A percentile compares a stretch with the other conserved stretches of the same genome.
Conservation (phyloP, 2,888 invertebrate species). For the Acronicta aceris region DNA sequence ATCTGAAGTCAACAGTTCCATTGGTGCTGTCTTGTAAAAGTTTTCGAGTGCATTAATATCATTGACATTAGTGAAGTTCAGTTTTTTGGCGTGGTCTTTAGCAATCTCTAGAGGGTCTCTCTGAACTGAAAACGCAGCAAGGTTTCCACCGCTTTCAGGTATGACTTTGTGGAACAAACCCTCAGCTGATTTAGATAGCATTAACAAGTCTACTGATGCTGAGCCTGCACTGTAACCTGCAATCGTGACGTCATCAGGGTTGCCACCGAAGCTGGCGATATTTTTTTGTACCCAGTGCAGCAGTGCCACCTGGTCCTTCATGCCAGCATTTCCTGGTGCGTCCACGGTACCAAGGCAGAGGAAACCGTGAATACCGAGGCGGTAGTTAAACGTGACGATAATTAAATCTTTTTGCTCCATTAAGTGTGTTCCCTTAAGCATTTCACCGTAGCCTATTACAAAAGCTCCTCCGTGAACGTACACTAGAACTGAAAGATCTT, state of each 20-base stretch:
- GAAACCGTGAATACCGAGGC: conserved; percentile 61
- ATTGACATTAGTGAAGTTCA: conserved; percentile 59
- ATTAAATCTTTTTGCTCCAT: conserved; percentile 54
- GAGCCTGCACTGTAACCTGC: conserved; percentile 65
- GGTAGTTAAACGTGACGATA: conserved; percentile 61
- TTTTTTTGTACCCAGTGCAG: conserved; percentile 67
- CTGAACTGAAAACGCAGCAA: conserved; percentile 57
- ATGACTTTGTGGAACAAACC: conserved; percentile 67
- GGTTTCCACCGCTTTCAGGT: conserved; percentile 64
- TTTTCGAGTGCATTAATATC: conserved; percentile 65
- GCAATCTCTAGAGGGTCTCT: conserved; percentile 66
- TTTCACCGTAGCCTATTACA: conserved; percentile 49
- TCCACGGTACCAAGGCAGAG: conserved; percentile 63
- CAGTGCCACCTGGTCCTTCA: conserved; percentile 68
- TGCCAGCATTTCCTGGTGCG: conserved; percentile 67
- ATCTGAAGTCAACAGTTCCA: conserved; percentile 53
- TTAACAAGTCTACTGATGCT: conserved; percentile 59
- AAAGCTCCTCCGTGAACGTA: conserved; percentile 65
- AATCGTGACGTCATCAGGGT: conserved; percentile 67
- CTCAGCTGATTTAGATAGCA: conserved; percentile 59
- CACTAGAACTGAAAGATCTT: conserved; percentile 61
- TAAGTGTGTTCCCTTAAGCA: conserved; percentile 31
- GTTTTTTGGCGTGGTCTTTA: conserved; percentile 54
- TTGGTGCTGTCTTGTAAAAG: conserved; percentile 64
- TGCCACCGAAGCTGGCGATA: conserved; percentile 66